These are phyloP conservation scores for Ceratosolen solmsi DNA, from an alignment of 1,140 invertebrate genomes.

Conservation along the genomic window DNA sequence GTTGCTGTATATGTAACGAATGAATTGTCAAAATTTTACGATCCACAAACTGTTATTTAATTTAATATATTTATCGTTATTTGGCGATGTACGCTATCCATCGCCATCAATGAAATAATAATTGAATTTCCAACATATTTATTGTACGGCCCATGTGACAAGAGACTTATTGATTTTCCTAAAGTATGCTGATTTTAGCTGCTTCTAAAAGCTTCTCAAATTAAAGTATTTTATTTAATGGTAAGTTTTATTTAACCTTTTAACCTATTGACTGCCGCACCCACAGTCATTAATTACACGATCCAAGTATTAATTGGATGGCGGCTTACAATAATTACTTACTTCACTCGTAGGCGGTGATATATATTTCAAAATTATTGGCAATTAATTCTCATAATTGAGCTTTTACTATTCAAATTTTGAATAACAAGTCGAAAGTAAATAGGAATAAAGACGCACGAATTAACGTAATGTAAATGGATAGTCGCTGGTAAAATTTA, in stretches of 20 bases:
- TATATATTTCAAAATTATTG: not conserved
- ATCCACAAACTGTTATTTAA: too few relatives aligned
- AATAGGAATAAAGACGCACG: not conserved
- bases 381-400: not conserved
- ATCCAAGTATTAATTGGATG: not conserved
- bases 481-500: not conserved
- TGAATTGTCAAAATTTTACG: too few relatives aligned
- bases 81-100: too few relatives aligned
- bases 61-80: too few relatives aligned
- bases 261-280: constrained; percentile 11
- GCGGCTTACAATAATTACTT: not conserved
- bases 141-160: too few relatives aligned
- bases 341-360: not conserved
- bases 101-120: too few relatives aligned
- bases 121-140: too few relatives aligned
- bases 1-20: too few relatives aligned
- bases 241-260: not conserved
- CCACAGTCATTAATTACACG: not conserved
- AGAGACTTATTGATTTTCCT: too few relatives aligned
- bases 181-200: too few relatives aligned
- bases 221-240: not conserved
- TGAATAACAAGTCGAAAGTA: not conserved
- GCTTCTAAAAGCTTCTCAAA: too few relatives aligned
- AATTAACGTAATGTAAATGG: not conserved
- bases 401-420: not conserved